A percentile compares a stretch with the other conserved stretches of the same genome.
Conservation (phyloP, 2,113 vertebrate genomes). For the Cariama cristata region DNA sequence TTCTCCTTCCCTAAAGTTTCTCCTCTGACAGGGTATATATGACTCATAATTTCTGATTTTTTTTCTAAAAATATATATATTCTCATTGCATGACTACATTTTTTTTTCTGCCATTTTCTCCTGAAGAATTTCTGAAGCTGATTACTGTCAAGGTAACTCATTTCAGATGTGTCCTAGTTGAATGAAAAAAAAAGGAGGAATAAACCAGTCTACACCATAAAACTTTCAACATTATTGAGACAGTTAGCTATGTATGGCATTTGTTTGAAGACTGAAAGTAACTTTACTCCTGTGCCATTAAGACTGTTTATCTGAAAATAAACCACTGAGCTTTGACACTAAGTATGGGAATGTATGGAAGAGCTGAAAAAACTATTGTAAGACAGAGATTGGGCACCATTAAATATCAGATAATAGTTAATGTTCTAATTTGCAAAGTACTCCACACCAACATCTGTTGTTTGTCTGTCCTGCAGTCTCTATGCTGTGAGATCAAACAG, state of each 20-base stretch:
- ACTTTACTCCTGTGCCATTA: neutral
- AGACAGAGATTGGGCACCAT: neutral
- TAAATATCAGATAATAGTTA: neutral
- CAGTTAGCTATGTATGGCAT: neutral
- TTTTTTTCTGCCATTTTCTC: neutral
- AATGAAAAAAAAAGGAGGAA: neutral
- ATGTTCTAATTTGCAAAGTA: neutral
- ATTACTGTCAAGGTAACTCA: neutral
- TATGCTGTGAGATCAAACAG: slow-evolving; percentile 89
- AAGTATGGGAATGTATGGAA: neutral
- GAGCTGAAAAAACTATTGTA: neutral
- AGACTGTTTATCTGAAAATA: slow-evolving; percentile 6
- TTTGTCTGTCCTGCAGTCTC: slow-evolving; percentile 79
- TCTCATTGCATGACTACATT: neutral
- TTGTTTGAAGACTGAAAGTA: neutral
- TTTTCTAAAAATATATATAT: neutral
- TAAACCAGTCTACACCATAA: neutral
- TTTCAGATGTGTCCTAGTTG: slow-evolving; percentile 31
- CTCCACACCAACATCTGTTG: neutral
- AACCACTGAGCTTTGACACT: neutral
- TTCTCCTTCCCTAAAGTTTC: neutral
- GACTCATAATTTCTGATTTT: neutral
- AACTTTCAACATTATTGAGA: neutral
- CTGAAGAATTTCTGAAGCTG: slow-evolving; percentile 14
- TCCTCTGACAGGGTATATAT: neutral